Base-by-base conservation (phyloP, 2,888 invertebrate genomes). In the Hypselothyrea guttata region DNA sequence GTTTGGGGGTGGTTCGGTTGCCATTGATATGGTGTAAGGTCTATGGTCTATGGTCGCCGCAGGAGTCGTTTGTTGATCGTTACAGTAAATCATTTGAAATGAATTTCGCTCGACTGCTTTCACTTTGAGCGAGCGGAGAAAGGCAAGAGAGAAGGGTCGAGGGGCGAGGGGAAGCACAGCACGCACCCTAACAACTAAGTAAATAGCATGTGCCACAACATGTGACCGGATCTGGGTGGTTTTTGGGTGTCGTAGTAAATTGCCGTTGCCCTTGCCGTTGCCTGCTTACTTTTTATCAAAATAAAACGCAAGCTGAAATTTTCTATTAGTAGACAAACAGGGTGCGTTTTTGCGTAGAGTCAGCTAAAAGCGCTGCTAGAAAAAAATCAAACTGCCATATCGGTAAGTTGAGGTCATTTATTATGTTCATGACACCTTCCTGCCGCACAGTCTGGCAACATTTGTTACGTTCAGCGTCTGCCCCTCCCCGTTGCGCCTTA, bases 81-180 rank as follows among this genome's bases (percentile, higher is more conserved):
- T 86, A 87, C 82, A 86, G 86, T 86, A 87, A 87, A 86, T 86
- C 87, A 86, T 87, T 83, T 58, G 74, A 83, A 86, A 87, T 84
- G 86, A 83, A 81, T 86, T 84, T 82, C 75, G 62, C 73, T 75
- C 59, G 57, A 58, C 59, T 62, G 73, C 59, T 55, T 68, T 72
- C 75, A 65, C 71, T 55, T 49, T 52, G 59, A 27, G n/a, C n/a
- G 44, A n/a, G n/a, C n/a, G n/a, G n/a, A n/a, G 22, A 22, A 2
- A 22, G 2, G 22, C 22, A 22, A 5, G 22, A 22, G 22, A 2
- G 22, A 5, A 27, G 33, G 40, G 11, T 22, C 33, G 11, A 27
- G 15, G 33, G 13, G 28, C 41, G 37, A 8, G 51, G 38, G 41
- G 31, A 5, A 7, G n/a, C 3, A 16, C 18, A 38, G 9, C 34